A percentile compares a stretch with the other conserved stretches of the same genome.
Conservation (phyloP, 1,140 invertebrate genomes). For the Atta texana region DNA sequence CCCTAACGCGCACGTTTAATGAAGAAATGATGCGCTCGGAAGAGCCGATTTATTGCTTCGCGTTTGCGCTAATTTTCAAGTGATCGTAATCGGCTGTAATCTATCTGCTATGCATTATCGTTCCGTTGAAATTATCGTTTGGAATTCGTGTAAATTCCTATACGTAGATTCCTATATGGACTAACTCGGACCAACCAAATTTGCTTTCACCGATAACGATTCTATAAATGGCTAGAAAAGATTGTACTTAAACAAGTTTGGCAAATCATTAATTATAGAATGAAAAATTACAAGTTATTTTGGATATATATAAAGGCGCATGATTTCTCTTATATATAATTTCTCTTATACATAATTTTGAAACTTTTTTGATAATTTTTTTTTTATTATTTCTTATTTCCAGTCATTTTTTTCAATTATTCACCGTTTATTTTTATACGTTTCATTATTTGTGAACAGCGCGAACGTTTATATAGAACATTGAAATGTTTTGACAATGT, state of each 20-base stretch:
- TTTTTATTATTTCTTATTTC: neutral
- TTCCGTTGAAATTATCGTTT: slow-evolving; percentile 19
- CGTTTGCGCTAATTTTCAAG: slow-evolving; percentile 41
- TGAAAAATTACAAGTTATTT: neutral
- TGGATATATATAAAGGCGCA: neutral
- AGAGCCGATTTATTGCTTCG: slow-evolving; percentile 50
- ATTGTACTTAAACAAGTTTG: neutral
- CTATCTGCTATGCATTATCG: slow-evolving; percentile 43
- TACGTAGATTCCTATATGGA: neutral
- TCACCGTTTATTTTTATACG: neutral
- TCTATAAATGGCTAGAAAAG: neutral
- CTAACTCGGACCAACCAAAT: neutral
- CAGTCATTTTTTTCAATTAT: neutral
- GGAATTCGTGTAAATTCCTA: slow-evolving; percentile 35
- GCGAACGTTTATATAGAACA: neutral
- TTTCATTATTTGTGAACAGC: neutral
- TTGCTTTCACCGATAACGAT: neutral
- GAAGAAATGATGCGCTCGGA: slow-evolving; percentile 30
- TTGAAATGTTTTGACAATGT: neutral
- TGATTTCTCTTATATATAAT: neutral
- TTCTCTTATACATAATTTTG: neutral
- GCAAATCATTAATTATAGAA: neutral
- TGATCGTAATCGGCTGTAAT: slow-evolving; percentile 33
- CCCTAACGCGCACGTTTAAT: slow-evolving; percentile 34
- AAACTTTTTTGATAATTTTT: neutral